Base-by-base conservation (phyloP, 2,797 vertebrate species). In the Lophius americanus region DNA sequence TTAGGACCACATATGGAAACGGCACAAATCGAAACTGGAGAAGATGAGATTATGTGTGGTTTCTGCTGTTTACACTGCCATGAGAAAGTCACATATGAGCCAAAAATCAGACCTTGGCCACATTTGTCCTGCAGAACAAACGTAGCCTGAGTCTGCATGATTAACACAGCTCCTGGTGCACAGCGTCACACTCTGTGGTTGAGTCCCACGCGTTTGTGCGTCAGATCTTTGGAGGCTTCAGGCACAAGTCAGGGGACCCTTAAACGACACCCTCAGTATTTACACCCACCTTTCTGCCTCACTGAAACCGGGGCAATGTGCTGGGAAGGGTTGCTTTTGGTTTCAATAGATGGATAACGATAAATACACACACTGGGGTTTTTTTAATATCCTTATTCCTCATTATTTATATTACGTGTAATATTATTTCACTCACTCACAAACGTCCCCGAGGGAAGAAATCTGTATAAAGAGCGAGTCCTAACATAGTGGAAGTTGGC, bases 241-340 rank as follows among this genome's bases (percentile, higher is more conserved):
- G 72, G 64, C 49, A 35, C 11, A 52, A 58, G 56, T 55, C 51
- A 4, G 9, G 38, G 65, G 44, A 65, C 39, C 55, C 54, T 61
- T 70, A 70, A 67, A 72, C 82, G 70, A 70, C 50, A 66, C 44
- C 42, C 56, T 53, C 64, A 64, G 56, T 41, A 46, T 70, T 54
- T 58, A 44, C 56, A 47, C 52, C 65, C 46, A 44, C 32, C 47
- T 64, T 10, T 54, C 42, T 33, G 23, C 38, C 64, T 60, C 39
- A 41, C 5, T 65, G 42, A 64, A 67, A 59, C 13, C 50, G 55
- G 64, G 44, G 49, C 68, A 59, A 55, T 3, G 33, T 23, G 49
- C 1, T 13, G 5, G 3, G 2, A 60, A 46, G 37, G 37, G 42
- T 23, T 70, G 59, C 32, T 50, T 43, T 51, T 53, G 11, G 13